Percentiles rank a stretch among this genome's conserved stretches.
Evolutionary conservation across 2,888 invertebrate genomes (phyloP).

Genomic region (Nowickia ferox): DNA sequence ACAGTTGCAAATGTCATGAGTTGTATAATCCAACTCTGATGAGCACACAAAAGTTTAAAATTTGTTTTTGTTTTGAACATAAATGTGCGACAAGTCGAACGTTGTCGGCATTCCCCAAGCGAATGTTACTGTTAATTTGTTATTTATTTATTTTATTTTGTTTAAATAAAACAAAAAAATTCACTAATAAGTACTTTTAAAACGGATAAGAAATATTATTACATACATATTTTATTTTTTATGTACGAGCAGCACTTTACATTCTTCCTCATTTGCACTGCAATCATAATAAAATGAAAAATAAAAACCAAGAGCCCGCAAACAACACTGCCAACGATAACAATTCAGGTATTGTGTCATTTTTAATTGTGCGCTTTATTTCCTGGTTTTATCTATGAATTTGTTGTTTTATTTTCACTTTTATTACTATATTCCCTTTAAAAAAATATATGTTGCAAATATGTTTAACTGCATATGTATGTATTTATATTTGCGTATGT

Average conservation of each 20-base stretch:
- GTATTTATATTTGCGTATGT: neutral
- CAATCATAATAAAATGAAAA: neutral
- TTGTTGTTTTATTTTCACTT: slow-evolving; percentile 41
- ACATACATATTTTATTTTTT: neutral
- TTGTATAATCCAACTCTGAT: too few relatives aligned
- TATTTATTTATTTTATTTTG: too few relatives aligned
- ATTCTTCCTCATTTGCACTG: neutral
- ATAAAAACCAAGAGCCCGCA: neutral
- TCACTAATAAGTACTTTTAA: slow-evolving; percentile 10
- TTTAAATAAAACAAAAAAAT: too few relatives aligned
- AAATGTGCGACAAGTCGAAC: too few relatives aligned
- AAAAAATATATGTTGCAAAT: slow-evolving; percentile 3
- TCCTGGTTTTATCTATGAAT: slow-evolving; percentile 55
- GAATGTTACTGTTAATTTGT: too few relatives aligned
- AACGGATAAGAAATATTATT: slow-evolving; percentile 26
- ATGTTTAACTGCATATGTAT: neutral
- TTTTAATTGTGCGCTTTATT: slow-evolving; percentile 66
- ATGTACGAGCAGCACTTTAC: too few relatives aligned
- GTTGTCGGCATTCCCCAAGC: too few relatives aligned
- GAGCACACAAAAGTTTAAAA: too few relatives aligned
- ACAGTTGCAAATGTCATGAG: too few relatives aligned
- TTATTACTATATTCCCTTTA: neutral
- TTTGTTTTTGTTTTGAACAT: too few relatives aligned
- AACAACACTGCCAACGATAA: slow-evolving; percentile 1
- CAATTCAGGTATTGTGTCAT: slow-evolving; percentile 56